phyloP scores from a whole-genome alignment of 2,113 vertebrate genomes.

The Notothenia rossii region DNA sequence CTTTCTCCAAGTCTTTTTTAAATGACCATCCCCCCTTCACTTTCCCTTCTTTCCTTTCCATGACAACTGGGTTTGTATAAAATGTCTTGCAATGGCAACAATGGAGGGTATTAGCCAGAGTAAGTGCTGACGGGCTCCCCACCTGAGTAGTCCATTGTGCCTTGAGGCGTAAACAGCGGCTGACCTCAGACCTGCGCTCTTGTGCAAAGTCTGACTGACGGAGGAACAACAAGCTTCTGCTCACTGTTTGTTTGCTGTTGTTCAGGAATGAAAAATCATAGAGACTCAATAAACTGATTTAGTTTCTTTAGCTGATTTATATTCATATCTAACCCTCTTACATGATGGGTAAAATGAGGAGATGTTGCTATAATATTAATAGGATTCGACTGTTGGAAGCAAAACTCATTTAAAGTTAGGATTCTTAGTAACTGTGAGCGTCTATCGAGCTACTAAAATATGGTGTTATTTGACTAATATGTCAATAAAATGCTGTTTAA shows the following conservation, averaged over 20 bases:
- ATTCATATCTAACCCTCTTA: not conserved
- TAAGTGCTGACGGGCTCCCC: constrained; percentile 56
- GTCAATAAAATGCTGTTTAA: too few species aligned
- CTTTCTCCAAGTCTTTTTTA: constrained; percentile 1
- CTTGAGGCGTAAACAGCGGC: constrained; percentile 59
- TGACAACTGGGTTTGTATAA: constrained; percentile 49
- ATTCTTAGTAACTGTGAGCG: not conserved
- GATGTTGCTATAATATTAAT: not conserved
- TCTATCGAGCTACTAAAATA: not conserved
- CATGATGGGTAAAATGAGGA: not conserved
- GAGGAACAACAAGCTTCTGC: constrained; percentile 42
- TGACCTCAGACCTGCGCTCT: constrained; percentile 56
- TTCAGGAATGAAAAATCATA: not conserved
- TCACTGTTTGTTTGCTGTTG: constrained; percentile 23
- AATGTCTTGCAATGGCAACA: constrained; percentile 48
- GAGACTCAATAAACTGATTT: not conserved
- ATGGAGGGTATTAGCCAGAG: constrained; percentile 50
- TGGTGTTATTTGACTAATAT: too few species aligned
- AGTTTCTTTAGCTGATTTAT: constrained; percentile 1
- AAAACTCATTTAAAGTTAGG: constrained; percentile 3
- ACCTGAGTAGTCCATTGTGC: constrained; percentile 76
- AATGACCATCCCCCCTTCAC: not conserved
- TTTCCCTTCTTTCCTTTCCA: constrained; percentile 27
- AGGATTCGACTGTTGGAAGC: constrained; percentile 9
- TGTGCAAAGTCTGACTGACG: constrained; percentile 21